Percentiles rank a stretch among this genome's conserved stretches.
These are phyloP conservation scores for Tupiocoris notatus DNA, from an alignment of 2,888 invertebrate species.

Conservation along the genomic window DNA sequence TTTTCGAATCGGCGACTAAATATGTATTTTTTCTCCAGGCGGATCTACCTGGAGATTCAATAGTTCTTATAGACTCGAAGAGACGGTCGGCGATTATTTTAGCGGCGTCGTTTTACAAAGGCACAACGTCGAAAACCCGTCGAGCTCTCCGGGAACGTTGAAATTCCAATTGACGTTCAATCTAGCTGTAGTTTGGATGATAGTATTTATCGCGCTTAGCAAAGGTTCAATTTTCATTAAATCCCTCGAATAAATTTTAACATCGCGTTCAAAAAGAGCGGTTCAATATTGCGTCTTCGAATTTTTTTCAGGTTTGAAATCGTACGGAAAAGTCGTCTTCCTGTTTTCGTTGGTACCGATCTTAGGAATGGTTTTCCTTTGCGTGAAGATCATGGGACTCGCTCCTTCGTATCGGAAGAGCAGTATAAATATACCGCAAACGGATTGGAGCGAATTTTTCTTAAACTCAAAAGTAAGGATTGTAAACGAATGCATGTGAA, in stretches of 20 bases:
- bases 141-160: constrained; percentile 61
- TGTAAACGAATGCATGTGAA: too few relatives aligned
- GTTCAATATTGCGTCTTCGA: too few relatives aligned
- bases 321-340: constrained; percentile 80
- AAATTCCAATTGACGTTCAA: constrained; percentile 89
- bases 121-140: constrained; percentile 53
- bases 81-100: constrained; percentile 81
- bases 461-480: constrained; percentile 69
- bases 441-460: constrained; percentile 82
- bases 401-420: constrained; percentile 58
- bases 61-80: constrained; percentile 59
- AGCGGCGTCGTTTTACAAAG: constrained; percentile 79
- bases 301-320: constrained; percentile 64
- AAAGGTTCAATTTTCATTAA: constrained; percentile 60
- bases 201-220: constrained; percentile 81
- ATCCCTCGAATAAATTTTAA: not conserved
- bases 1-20: not conserved
- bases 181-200: constrained; percentile 85
- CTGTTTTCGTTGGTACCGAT: constrained; percentile 76
- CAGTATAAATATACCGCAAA: constrained; percentile 72
- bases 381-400: constrained; percentile 71
- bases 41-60: constrained; percentile 52
- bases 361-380: constrained; percentile 69
- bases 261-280: too few relatives aligned
- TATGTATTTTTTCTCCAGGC: not conserved